A percentile compares a stretch with the other conserved stretches of the same genome.
Evolutionary conservation across 2,113 vertebrate genomes (phyloP).

Genomic region (Pluvianellus socialis): DNA sequence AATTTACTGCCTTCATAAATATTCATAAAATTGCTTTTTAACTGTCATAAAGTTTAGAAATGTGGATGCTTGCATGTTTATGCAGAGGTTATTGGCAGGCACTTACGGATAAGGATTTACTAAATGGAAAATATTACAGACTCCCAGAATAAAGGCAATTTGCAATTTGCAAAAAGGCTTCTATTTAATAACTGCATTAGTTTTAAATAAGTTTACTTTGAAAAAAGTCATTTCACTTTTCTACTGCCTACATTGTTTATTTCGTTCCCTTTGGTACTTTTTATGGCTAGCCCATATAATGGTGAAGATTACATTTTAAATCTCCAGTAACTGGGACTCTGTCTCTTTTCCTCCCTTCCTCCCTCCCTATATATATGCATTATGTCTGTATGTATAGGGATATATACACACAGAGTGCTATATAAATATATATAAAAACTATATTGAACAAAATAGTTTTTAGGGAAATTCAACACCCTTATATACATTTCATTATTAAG

Average conservation of each 20-base stretch:
- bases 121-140: conserved; percentile 14
- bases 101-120: background rate
- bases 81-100: background rate
- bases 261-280: background rate
- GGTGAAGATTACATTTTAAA: background rate
- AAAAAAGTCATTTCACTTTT: conserved; percentile 2
- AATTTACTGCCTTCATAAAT: conserved; percentile 61
- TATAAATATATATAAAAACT: background rate
- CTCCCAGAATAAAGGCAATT: conserved; percentile 12
- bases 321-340: background rate
- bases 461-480: background rate
- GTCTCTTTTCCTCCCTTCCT: background rate
- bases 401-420: no score
- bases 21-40: conserved; percentile 56
- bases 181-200: background rate
- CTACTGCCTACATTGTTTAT: background rate
- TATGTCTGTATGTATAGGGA: background rate
- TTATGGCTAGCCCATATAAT: background rate
- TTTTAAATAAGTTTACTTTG: conserved; percentile 9
- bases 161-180: conserved; percentile 1
- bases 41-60: conserved; percentile 40
- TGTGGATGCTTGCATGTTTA: background rate
- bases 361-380: background rate
- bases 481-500: background rate
- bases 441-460: background rate